Percentiles rank a stretch among this genome's conserved stretches.
Conservation (phyloP, 2,113 vertebrate genomes). For the Hemicordylus capensis region DNA sequence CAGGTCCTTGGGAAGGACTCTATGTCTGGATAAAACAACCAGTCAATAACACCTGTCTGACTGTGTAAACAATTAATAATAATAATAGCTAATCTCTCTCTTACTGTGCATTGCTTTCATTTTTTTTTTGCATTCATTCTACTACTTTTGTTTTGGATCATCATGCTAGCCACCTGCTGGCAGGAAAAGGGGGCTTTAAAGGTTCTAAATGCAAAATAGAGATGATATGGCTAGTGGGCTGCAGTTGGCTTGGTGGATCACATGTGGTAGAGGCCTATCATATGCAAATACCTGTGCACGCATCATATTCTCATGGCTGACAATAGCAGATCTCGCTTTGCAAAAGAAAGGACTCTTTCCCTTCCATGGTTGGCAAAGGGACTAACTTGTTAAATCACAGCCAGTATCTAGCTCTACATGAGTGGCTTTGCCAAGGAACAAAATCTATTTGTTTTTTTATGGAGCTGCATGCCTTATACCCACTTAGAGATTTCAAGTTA, state of each 20-base stretch:
- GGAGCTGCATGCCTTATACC: background rate
- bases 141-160: too few relatives aligned
- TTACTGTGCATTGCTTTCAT: too few relatives aligned
- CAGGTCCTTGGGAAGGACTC: too few relatives aligned
- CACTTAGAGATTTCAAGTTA: background rate
- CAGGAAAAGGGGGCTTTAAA: too few relatives aligned
- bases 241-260: background rate
- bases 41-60: too few relatives aligned
- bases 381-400: background rate
- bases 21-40: too few relatives aligned
- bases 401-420: background rate
- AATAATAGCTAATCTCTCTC: too few relatives aligned
- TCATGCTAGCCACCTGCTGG: too few relatives aligned
- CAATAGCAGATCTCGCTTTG: background rate
- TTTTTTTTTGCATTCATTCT: too few relatives aligned
- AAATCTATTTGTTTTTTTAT: background rate
- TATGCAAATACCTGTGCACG: too few relatives aligned
- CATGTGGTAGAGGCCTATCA: background rate
- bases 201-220: too few relatives aligned
- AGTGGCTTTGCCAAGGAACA: background rate
- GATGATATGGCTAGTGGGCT: background rate
- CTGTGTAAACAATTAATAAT: too few relatives aligned
- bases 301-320: background rate
- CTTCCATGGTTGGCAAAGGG: background rate
- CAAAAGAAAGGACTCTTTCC: background rate